These are phyloP conservation scores for Petrocephalus sullivani DNA, from an alignment of 2,797 vertebrate genomes.

Conservation along the genomic window DNA sequence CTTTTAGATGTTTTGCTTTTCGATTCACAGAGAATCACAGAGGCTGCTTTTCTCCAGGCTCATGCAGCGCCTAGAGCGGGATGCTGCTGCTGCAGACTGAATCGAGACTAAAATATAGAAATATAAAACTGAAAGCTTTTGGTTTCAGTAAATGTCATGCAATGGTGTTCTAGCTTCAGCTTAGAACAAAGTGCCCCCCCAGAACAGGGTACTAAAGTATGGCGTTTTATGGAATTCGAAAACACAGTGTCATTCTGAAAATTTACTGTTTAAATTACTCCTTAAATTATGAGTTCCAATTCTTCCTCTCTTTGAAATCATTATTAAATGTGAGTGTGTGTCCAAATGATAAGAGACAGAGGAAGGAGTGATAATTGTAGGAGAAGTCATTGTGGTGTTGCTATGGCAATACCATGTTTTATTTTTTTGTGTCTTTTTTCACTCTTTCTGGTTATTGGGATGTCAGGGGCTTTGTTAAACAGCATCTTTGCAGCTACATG, in stretches of 20 bases:
- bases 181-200: background rate
- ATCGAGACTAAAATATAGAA: background rate
- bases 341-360: background rate
- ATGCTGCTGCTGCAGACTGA: background rate
- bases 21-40: background rate
- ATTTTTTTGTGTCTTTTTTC: background rate
- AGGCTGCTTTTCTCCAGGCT: background rate
- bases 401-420: constrained; percentile 12
- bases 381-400: constrained; percentile 10
- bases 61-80: background rate
- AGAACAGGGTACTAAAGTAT: background rate
- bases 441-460: constrained; percentile 2
- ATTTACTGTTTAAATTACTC: background rate
- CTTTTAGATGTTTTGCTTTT: constrained; percentile 5
- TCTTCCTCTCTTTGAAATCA: background rate
- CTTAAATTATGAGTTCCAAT: background rate
- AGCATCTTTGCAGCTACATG: background rate
- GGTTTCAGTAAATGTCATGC: background rate
- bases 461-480: background rate
- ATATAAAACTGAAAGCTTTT: background rate
- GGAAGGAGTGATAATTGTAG: background rate
- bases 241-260: background rate
- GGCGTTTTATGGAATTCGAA: background rate
- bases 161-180: background rate
- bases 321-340: background rate